Evolutionary conservation across 2,113 vertebrate species (phyloP).

Genomic region (Heliornis fulica): DNA sequence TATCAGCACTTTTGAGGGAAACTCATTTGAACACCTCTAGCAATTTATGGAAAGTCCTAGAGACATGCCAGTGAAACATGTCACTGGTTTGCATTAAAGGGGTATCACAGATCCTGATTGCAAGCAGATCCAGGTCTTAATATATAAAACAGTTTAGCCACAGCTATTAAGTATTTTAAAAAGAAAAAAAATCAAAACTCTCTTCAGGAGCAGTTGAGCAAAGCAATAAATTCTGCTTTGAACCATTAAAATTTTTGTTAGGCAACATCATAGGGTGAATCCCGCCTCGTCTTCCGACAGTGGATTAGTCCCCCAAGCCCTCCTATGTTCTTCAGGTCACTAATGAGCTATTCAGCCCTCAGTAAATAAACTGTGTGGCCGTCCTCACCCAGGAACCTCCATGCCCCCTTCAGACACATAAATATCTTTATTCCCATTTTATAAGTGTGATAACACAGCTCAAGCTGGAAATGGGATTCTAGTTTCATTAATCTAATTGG

Average conservation of each 20-base stretch:
- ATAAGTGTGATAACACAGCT: slow-evolving; percentile 12
- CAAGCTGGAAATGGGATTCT: slow-evolving; percentile 34
- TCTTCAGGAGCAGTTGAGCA: not conserved
- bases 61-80: slow-evolving; percentile 3
- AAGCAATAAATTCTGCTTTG: not conserved
- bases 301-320: not conserved
- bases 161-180: not conserved
- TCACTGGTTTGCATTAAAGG: slow-evolving; percentile 36
- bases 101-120: slow-evolving; percentile 33
- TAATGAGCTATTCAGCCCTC: slow-evolving; percentile 31
- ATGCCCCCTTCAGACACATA: not conserved
- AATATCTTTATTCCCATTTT: slow-evolving; percentile 30
- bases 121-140: slow-evolving; percentile 13
- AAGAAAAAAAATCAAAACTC: not conserved
- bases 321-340: slow-evolving; percentile 20
- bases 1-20: slow-evolving; percentile 35
- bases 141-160: slow-evolving; percentile 11
- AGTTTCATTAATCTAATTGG: slow-evolving; percentile 56
- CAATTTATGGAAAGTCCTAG: slow-evolving; percentile 11
- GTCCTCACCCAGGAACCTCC: not conserved
- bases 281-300: not conserved
- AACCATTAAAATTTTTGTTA: slow-evolving; percentile 28
- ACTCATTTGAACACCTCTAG: slow-evolving; percentile 39
- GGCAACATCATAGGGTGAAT: not conserved
- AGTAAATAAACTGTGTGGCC: not conserved